Evolutionary conservation across 2,888 invertebrate genomes (phyloP).

Genomic region (Synanthedon andrenaeformis): DNA sequence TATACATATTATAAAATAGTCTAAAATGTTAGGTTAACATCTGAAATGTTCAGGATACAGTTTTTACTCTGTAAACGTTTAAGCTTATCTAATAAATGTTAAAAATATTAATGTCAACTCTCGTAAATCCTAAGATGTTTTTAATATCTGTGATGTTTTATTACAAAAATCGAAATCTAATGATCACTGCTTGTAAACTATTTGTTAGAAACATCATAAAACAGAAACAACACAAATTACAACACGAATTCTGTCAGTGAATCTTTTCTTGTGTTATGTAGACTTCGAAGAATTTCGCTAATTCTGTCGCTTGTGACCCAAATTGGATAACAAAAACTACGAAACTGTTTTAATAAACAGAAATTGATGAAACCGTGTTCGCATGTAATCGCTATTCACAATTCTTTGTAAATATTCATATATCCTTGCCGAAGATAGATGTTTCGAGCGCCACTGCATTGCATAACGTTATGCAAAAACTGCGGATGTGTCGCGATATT

Average conservation of each 20-base stretch:
- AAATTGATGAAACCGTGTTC: slow-evolving; percentile 6
- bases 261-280: slow-evolving; percentile 6
- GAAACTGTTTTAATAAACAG: neutral
- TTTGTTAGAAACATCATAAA: neutral
- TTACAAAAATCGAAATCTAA: neutral
- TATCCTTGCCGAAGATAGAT: slow-evolving; percentile 5
- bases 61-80: too few species aligned
- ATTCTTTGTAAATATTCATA: slow-evolving; percentile 9
- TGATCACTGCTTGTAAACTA: neutral
- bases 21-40: too few species aligned
- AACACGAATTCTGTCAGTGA: slow-evolving; percentile 5
- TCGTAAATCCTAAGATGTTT: neutral
- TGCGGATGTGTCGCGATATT: slow-evolving; percentile 18
- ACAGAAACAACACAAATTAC: neutral
- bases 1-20: too few species aligned
- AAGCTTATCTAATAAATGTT: neutral
- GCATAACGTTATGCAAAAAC: slow-evolving; percentile 11
- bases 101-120: neutral
- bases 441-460: slow-evolving; percentile 5
- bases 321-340: slow-evolving; percentile 6
- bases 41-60: too few species aligned
- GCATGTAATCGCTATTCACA: slow-evolving; percentile 7
- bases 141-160: neutral
- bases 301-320: slow-evolving; percentile 18
- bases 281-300: slow-evolving; percentile 9